Conservation (phyloP, 2,113 vertebrate species). For the Potamarius usumacintae region DNA sequence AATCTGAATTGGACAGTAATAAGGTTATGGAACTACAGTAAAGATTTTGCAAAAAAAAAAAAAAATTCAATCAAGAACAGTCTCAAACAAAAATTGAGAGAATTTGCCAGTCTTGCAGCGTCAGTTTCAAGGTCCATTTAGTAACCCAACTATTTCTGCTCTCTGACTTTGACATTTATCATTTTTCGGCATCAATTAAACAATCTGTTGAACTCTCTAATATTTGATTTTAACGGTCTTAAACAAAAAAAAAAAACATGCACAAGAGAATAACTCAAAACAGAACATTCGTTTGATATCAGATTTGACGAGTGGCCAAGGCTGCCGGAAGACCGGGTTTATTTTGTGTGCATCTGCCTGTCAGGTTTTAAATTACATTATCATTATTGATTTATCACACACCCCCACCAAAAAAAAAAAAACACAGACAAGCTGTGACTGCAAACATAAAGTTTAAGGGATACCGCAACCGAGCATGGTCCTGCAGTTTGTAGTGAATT, state of each 20-base stretch:
- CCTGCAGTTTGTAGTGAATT: not conserved
- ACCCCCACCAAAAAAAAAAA: not conserved
- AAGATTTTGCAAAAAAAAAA: not conserved
- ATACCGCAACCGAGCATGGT: not conserved
- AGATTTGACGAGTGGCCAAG: not conserved
- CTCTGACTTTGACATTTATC: slow-evolving; percentile 64
- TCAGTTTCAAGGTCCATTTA: not conserved
- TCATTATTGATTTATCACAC: slow-evolving; percentile 65
- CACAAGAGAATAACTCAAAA: not conserved
- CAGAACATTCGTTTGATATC: not conserved
- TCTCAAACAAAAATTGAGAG: not conserved
- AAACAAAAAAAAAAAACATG: not conserved
- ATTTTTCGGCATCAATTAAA: slow-evolving; percentile 56
- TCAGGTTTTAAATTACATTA: slow-evolving; percentile 60
- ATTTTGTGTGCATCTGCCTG: slow-evolving; percentile 48
- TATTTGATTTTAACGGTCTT: not conserved
- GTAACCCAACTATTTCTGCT: slow-evolving; percentile 72
- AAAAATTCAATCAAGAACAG: not conserved
- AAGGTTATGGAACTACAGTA: not conserved
- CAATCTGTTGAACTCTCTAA: slow-evolving; percentile 45
- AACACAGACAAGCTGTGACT: slow-evolving; percentile 30
- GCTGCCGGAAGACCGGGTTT: not conserved
- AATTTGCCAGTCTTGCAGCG: not conserved
- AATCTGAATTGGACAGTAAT: not conserved
- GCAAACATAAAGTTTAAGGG: slow-evolving; percentile 56